Evolutionary conservation across 23 tunicate genomes (phyloP).

Genomic region (Trididemnum nubilum): DNA sequence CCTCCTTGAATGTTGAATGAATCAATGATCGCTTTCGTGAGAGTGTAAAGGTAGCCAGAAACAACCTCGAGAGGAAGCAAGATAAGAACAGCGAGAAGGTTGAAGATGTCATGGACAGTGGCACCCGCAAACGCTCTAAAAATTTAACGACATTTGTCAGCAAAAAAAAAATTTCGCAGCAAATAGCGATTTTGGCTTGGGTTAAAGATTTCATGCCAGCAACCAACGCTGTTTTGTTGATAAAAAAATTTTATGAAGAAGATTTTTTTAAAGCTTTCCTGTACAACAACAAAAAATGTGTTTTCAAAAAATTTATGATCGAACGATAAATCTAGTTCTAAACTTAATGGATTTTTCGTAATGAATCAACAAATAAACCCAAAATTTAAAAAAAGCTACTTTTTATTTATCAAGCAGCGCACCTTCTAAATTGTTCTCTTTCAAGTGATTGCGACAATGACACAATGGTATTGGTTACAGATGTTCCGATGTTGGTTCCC

Average conservation of each 20-base stretch:
- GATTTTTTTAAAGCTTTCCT: no score
- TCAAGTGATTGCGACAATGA: slow-evolving; percentile 71
- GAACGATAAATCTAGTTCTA: no score
- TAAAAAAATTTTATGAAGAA: no score
- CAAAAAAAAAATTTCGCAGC: neutral
- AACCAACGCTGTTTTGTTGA: no score
- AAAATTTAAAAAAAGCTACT: no score
- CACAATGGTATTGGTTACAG: slow-evolving; percentile 83
- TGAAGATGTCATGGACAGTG: slow-evolving; percentile 83
- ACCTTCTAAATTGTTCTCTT: slow-evolving; percentile 62
- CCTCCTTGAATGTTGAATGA: slow-evolving; percentile 51
- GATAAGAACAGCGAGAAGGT: slow-evolving; percentile 61
- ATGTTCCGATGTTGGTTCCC: slow-evolving; percentile 93
- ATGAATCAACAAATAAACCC: no score
- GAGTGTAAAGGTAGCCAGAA: slow-evolving; percentile 40
- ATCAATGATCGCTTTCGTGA: slow-evolving; percentile 62
- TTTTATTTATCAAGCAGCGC: no score
- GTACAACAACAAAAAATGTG: no score
- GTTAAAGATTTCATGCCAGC: neutral
- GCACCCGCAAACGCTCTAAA: slow-evolving; percentile 89
- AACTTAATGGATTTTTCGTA: no score
- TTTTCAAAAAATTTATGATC: no score
- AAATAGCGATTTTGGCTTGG: neutral
- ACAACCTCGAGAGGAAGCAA: slow-evolving; percentile 79
- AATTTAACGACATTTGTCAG: neutral